Conservation (phyloP, 1,140 invertebrate genomes). For the Euura lappo region DNA sequence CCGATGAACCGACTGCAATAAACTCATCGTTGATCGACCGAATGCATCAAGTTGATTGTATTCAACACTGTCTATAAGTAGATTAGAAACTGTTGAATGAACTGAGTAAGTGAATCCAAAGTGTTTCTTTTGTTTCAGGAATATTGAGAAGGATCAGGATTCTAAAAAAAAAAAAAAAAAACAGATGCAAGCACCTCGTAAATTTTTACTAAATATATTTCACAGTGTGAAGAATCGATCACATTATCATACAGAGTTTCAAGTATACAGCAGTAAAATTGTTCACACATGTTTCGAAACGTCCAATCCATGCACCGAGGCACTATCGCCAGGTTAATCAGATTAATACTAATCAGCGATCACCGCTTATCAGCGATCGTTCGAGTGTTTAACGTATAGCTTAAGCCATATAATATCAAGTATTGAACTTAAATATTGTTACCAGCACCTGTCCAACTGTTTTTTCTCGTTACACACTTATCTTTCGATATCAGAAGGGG, state of each 20-base stretch:
- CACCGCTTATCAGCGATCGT: not conserved
- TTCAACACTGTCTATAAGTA: not conserved
- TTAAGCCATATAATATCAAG: not conserved
- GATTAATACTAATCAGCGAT: conserved; percentile 4
- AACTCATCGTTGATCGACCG: too few relatives aligned
- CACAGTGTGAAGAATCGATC: not conserved
- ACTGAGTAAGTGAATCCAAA: not conserved
- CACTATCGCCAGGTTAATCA: not conserved
- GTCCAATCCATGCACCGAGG: not conserved
- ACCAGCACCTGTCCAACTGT: too few relatives aligned
- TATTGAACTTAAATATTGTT: not conserved
- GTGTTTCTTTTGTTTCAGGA: not conserved
- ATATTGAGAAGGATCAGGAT: not conserved
- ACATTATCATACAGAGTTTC: not conserved
- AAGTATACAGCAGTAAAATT: not conserved
- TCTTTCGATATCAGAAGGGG: too few relatives aligned
- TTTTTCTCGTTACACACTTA: too few relatives aligned
- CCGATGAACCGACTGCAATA: not conserved
- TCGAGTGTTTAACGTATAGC: conserved; percentile 1
- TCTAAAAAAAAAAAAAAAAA: too few relatives aligned
- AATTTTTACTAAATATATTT: not conserved
- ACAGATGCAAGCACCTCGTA: too few relatives aligned
- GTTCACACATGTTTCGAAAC: not conserved
- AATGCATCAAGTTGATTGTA: too few relatives aligned
- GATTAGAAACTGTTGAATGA: not conserved